Evolutionary conservation across 2,797 vertebrate species (phyloP), one percentile per base, ranked within the genome.

Genomic region (Moxostoma hubbsi): DNA sequence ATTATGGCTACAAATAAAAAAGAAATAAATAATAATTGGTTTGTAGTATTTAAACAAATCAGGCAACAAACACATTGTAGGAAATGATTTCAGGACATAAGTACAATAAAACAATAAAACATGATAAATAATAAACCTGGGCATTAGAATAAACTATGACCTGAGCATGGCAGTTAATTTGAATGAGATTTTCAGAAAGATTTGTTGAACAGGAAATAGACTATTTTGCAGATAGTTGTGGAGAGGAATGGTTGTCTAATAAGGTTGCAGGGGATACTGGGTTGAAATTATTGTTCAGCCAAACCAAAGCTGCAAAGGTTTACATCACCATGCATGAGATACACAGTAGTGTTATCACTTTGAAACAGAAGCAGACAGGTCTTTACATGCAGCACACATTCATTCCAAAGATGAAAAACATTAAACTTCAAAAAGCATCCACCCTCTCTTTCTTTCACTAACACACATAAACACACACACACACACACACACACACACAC

Each of bases 351-450:
- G 67, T 77, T 81, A 59, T 75, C 68, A 54, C 54, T 77, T 76
- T 66, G 51, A 79, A 79, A 72, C 59, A 12, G 53, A 58, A 9
- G 50, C 67, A 72, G 75, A 65, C 53, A 43, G 61, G 66, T 72
- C 53, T 81, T 81, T 65, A 73, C 68, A 82, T 77, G 49, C 80
- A 61, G 55, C 68, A 71, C 74, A 57, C 80, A 82, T 77, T 61
- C 73, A 82, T 4, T 59, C 10, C 61, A 66, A 71, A 72, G 68
- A 82, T 77, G 51, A 77, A 73, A 76, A 73, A 77, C 15, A 77
- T 77, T 77, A 10, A 11, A 66, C 74, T 77, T 82, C 69, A 77
- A 82, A 82, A 65, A 77, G 12, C 15, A 54, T 53, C 50, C 16
- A 73, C 8, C 59, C 70, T 13, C 55, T 47, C n/a, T 59, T 3